Evolutionary conservation across 2,113 vertebrate species (phyloP), one percentile per base, ranked within the genome.

Genomic region (Poecilia latipinna): DNA sequence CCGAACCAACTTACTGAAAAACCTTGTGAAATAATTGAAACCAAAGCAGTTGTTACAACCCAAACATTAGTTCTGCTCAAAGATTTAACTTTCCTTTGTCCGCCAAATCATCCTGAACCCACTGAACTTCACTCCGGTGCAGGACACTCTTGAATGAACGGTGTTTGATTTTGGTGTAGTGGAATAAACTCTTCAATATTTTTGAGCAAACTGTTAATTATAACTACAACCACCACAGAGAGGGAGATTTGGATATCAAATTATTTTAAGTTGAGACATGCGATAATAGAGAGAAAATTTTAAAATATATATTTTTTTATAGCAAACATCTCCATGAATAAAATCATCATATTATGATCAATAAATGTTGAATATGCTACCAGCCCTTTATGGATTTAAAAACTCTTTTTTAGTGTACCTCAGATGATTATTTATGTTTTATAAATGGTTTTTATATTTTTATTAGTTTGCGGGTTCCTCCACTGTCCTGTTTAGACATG

Each of bases 201-300:
- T 95, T 97, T 96, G 95, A 96, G 96, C 94, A 96, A 96, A 96
- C 95, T 95, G 94, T 97, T 96, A 96, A 97, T 96, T 96, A 96
- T 94, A 95, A 94, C 94, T 95, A 93, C 94, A 94, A 96, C 95
- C 96, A 95, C 97, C 96, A 95, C 94, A 91, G 90, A 94, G 92
- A 94, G 93, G 92, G 94, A 94, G 93, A 95, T 92, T 94, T 93
- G 3, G 39, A 42, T 42, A 42, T 42, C 13, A 42, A 42, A 42
- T 42, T 42, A 42, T 42, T 42, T 42, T 3, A 15, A 42, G 39
- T 15, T 42, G 3, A 42, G 15, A 42, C 4, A 42, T 42, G 39
- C 13, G 3, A 42, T 42, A 42, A 37, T 37, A 37, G 35, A 11
- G 10, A 37, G 35, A 37, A 37, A 37, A 37, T 28, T 1, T 28